phyloP scores from a whole-genome alignment of 2,113 vertebrate genomes.

The Aegithalos caudatus region DNA sequence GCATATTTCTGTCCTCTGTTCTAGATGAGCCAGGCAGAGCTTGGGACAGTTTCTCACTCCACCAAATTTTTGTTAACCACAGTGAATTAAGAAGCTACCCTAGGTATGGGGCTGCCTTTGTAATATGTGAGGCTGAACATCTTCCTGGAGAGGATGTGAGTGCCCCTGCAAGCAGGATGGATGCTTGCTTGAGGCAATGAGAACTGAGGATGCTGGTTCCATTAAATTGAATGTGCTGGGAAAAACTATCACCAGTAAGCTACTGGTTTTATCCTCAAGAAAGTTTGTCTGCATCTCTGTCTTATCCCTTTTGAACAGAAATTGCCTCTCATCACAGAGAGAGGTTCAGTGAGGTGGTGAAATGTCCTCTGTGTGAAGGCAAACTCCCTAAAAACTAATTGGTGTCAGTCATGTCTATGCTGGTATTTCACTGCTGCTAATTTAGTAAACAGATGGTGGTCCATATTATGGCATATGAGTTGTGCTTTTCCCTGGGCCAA shows the following conservation, averaged over 20 bases:
- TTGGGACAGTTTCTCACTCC: neutral
- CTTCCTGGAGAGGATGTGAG: neutral
- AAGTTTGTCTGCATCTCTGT: neutral
- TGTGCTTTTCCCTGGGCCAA: constrained; percentile 59
- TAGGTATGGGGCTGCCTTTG: neutral
- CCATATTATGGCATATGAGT: constrained; percentile 18
- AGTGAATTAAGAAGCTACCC: neutral
- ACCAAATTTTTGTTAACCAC: neutral
- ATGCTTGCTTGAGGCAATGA: neutral
- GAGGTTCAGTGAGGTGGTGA: neutral
- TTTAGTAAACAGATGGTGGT: constrained; percentile 70
- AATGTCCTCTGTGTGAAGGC: neutral
- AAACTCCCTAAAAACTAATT: neutral
- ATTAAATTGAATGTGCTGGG: neutral
- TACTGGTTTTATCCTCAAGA: neutral
- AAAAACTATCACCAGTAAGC: neutral
- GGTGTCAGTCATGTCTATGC: constrained; percentile 36
- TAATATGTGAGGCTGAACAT: rapidly evolving
- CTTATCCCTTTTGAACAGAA: neutral
- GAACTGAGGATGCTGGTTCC: neutral
- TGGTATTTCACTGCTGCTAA: constrained; percentile 59
- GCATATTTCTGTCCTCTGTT: neutral
- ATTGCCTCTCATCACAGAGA: rapidly evolving
- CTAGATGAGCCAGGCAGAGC: neutral
- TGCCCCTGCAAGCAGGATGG: neutral